A percentile compares a stretch with the other conserved stretches of the same genome.
Evolutionary conservation across 2,888 invertebrate genomes (phyloP).

Genomic region (Latrodectus elegans): DNA sequence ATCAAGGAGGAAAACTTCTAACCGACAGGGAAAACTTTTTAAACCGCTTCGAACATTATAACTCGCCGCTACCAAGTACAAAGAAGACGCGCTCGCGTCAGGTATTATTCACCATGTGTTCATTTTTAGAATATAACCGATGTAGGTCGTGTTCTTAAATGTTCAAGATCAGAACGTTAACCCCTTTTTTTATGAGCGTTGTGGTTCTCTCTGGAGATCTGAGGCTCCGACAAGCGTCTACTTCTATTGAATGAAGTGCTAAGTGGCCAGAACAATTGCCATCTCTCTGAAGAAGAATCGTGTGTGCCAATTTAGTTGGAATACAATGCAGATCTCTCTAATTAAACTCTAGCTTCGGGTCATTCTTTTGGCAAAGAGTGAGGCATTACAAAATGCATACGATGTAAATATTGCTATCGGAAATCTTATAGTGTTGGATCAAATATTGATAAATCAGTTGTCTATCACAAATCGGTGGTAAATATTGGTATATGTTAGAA

Average conservation of each 20-base stretch:
- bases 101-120: background rate
- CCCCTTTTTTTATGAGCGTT: background rate
- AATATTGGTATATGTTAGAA: too few relatives aligned
- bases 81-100: too few relatives aligned
- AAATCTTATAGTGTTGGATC: too few relatives aligned
- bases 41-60: too few relatives aligned
- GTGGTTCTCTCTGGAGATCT: background rate
- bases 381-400: too few relatives aligned
- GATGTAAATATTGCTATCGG: too few relatives aligned
- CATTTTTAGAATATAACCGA: background rate
- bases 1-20: too few relatives aligned
- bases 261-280: background rate
- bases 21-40: too few relatives aligned
- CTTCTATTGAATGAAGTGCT: background rate
- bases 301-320: background rate
- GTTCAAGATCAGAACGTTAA: conserved; percentile 5
- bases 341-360: background rate
- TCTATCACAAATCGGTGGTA: too few relatives aligned
- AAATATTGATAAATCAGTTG: too few relatives aligned
- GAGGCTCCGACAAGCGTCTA: background rate
- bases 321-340: background rate
- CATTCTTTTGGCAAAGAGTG: background rate
- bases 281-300: background rate
- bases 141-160: conserved; percentile 1
- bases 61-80: too few relatives aligned